Percentiles rank a stretch among this genome's conserved stretches.
These are phyloP conservation scores for Trachurus trachurus DNA, from an alignment of 2,797 vertebrate genomes.

Conservation along the genomic window DNA sequence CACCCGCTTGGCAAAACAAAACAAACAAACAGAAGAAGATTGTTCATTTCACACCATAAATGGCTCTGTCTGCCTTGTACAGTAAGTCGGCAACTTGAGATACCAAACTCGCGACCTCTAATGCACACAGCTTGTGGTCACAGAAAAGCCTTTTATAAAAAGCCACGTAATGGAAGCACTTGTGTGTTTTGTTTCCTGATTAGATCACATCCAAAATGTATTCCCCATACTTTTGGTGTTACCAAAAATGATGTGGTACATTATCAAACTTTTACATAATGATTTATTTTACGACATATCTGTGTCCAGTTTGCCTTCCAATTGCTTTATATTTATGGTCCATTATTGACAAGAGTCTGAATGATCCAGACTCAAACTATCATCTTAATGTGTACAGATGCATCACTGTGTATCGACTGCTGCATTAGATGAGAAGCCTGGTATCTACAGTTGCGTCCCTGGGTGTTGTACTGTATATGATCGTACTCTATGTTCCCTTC, in stretches of 20 bases:
- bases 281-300: not conserved
- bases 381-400: not conserved
- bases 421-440: constrained; percentile 86
- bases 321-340: not conserved
- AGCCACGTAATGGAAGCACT: constrained; percentile 8
- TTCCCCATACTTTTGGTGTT: not conserved
- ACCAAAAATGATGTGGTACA: not conserved
- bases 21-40: constrained; percentile 91
- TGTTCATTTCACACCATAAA: constrained; percentile 97
- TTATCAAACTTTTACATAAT: not conserved
- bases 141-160: constrained; percentile 8
- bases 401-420: constrained; percentile 36
- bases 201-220: not conserved
- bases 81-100: constrained; percentile 95
- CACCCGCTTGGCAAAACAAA: constrained; percentile 93
- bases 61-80: constrained; percentile 92
- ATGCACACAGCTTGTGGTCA: constrained; percentile 78
- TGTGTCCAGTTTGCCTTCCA: not conserved
- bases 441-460: constrained; percentile 95
- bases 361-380: not conserved
- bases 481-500: constrained; percentile 58
- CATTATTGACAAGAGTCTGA: not conserved
- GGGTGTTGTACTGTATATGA: constrained; percentile 82
- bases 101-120: constrained; percentile 86
- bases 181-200: constrained; percentile 13